A percentile compares a stretch with the other conserved stretches of the same genome.
phyloP scores from a whole-genome alignment of 2,113 vertebrate genomes.

The Vimba vimba region DNA sequence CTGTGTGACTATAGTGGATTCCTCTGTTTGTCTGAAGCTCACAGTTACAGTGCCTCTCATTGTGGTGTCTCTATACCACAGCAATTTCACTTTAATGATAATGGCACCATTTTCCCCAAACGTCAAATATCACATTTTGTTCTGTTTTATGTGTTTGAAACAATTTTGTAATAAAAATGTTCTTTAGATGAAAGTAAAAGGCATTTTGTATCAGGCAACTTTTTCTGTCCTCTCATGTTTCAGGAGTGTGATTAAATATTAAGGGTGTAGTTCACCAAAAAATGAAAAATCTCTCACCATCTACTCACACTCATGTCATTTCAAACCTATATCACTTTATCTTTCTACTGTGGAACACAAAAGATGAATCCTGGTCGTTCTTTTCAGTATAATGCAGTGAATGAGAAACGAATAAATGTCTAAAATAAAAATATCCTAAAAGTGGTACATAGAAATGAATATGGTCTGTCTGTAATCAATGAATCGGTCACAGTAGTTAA shows the following conservation, averaged over 20 bases:
- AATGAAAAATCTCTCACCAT: not conserved
- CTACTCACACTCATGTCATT: not conserved
- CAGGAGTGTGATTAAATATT: slow-evolving; percentile 32
- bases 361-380: not conserved
- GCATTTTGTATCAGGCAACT: slow-evolving; percentile 9
- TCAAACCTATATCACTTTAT: slow-evolving; percentile 1
- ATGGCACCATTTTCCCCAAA: slow-evolving; percentile 54
- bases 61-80: slow-evolving; percentile 43
- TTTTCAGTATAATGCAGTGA: slow-evolving; percentile 1
- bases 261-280: slow-evolving; percentile 18
- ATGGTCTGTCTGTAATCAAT: not conserved
- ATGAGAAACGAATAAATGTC: not conserved
- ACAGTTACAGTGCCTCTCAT: slow-evolving; percentile 43
- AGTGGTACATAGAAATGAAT: not conserved
- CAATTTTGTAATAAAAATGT: slow-evolving; percentile 55
- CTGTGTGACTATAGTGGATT: slow-evolving; percentile 43
- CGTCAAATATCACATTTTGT: slow-evolving; percentile 50
- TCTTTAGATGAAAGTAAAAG: slow-evolving; percentile 25
- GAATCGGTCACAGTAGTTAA: not conserved
- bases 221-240: slow-evolving; percentile 26
- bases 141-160: slow-evolving; percentile 56
- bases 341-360: not conserved
- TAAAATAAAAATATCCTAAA: not conserved
- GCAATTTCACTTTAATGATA: slow-evolving; percentile 57
- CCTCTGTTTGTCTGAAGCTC: slow-evolving; percentile 55